Evolutionary conservation across 1,140 invertebrate species (phyloP).

Genomic region (Antheraea mylitta): DNA sequence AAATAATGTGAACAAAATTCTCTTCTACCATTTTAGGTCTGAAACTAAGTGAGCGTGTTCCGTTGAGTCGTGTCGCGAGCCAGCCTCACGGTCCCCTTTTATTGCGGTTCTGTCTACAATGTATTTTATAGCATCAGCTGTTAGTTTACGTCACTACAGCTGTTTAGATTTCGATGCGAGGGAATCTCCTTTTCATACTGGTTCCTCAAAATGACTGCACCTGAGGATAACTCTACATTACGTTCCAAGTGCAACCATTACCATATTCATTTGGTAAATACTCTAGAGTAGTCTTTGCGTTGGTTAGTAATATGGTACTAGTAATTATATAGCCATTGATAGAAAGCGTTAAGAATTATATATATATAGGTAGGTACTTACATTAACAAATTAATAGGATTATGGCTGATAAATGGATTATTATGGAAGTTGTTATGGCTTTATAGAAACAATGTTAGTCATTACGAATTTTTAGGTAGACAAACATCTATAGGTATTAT

Average conservation of each 20-base stretch:
- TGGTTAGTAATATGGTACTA: too few species aligned
- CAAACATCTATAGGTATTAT: too few species aligned
- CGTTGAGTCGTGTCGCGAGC: constrained; percentile 20
- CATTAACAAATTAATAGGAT: too few species aligned
- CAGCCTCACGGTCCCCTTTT: constrained; percentile 38
- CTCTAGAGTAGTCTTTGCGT: too few species aligned
- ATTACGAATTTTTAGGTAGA: too few species aligned
- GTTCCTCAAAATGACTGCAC: not conserved
- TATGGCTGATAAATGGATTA: too few species aligned
- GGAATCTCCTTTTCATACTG: constrained; percentile 4
- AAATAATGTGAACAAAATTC: not conserved
- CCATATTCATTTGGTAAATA: too few species aligned
- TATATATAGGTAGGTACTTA: too few species aligned
- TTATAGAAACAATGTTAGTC: too few species aligned
- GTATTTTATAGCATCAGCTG: constrained; percentile 68
- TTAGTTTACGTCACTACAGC: constrained; percentile 59
- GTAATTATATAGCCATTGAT: too few species aligned
- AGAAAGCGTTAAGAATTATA: too few species aligned
- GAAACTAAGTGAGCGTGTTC: not conserved
- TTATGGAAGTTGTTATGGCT: too few species aligned
- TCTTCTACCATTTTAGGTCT: not conserved
- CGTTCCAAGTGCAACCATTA: not conserved
- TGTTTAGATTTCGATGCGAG: constrained; percentile 37
- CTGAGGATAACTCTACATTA: not conserved
- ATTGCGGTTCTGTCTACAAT: constrained; percentile 60